Percentiles rank a stretch among this genome's conserved stretches.
Evolutionary conservation across 2,113 vertebrate genomes (phyloP).

Genomic region (Caranx melampygus): DNA sequence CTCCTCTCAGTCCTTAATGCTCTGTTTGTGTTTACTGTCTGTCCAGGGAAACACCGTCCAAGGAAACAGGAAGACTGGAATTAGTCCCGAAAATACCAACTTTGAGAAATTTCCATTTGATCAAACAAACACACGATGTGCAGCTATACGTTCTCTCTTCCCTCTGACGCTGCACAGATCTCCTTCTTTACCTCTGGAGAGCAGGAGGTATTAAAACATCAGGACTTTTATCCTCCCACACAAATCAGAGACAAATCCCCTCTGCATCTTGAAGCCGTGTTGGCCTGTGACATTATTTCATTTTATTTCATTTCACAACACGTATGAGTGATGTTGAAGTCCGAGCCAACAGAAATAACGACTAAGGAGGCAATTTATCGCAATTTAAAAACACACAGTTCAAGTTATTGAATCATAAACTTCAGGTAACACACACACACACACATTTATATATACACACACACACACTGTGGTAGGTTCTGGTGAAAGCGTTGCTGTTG

Average conservation of each 20-base stretch:
- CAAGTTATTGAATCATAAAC: conserved; percentile 36
- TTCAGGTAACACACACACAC: conserved; percentile 20
- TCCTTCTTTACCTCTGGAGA: background rate
- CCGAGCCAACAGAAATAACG: conserved; percentile 6
- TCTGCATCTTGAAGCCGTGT: background rate
- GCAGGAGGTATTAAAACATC: background rate
- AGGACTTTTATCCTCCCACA: background rate
- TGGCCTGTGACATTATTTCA: background rate
- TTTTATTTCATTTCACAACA: conserved; percentile 1
- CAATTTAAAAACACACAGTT: conserved; percentile 1
- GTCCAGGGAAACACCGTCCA: too few relatives aligned
- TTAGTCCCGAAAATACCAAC: background rate
- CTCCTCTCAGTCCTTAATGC: background rate
- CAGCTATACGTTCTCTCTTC: too few relatives aligned
- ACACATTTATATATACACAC: background rate
- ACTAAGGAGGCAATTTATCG: conserved; percentile 7
- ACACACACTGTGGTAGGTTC: conserved; percentile 41
- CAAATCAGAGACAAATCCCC: background rate
- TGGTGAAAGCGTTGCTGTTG: conserved; percentile 58
- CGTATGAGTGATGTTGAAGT: background rate
- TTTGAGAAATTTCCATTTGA: background rate
- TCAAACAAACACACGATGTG: background rate
- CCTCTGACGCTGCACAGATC: too few relatives aligned
- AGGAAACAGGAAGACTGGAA: too few relatives aligned
- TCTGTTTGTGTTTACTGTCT: background rate